Evolutionary conservation across 2,113 vertebrate species (phyloP).

Genomic region (Lates calcarifer): DNA sequence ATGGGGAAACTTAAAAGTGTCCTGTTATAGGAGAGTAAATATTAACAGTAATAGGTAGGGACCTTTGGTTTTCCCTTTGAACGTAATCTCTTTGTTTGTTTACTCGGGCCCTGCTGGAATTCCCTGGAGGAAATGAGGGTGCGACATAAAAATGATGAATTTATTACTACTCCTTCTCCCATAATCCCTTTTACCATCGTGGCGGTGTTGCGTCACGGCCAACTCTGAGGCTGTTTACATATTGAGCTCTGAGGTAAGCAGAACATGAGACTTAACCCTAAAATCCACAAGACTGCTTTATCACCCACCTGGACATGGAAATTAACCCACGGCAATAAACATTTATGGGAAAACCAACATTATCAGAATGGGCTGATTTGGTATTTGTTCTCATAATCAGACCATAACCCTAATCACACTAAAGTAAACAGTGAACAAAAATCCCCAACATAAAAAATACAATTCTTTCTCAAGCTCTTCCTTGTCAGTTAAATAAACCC

Average conservation of each 20-base stretch:
- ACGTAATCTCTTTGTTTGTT: conserved; percentile 70
- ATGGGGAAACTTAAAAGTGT: conserved; percentile 74
- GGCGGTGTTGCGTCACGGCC: conserved; percentile 68
- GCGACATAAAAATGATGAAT: conserved; percentile 74
- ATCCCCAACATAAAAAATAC: conserved; percentile 37
- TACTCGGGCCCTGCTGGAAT: conserved; percentile 77
- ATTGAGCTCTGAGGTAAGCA: conserved; percentile 64
- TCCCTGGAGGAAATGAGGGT: conserved; percentile 82
- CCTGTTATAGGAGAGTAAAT: conserved; percentile 78
- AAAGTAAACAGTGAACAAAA: conserved; percentile 56
- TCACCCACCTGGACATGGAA: conserved; percentile 72
- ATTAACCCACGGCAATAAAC: conserved; percentile 65
- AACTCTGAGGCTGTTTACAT: conserved; percentile 68
- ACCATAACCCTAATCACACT: conserved; percentile 35
- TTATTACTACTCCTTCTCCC: conserved; percentile 68
- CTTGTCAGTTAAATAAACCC: conserved; percentile 26
- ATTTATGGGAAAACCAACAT: conserved; percentile 51
- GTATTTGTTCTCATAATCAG: conserved; percentile 65
- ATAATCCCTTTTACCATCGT: conserved; percentile 69
- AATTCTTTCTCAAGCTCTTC: conserved; percentile 22
- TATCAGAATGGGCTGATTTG: conserved; percentile 45
- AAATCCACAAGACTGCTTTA: conserved; percentile 62
- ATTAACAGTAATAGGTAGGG: conserved; percentile 75
- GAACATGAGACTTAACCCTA: conserved; percentile 61
- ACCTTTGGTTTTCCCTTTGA: conserved; percentile 70